Evolutionary conservation across 1,140 invertebrate genomes (phyloP).

Genomic region (Leucophenga varia): DNA sequence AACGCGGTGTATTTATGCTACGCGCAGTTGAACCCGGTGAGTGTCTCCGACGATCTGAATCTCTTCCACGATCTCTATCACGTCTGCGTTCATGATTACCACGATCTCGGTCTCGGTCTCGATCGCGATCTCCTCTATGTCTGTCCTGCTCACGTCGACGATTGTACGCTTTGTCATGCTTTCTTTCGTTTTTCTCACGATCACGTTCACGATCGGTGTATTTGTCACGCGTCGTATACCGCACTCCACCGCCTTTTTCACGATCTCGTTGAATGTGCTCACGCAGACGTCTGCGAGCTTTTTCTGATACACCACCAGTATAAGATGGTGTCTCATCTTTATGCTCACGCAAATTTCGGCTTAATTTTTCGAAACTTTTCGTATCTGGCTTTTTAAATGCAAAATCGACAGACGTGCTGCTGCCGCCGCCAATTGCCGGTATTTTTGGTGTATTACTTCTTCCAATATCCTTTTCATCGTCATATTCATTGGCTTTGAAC

Average conservation of each 20-base stretch:
- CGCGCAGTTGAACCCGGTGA: conserved; percentile 57
- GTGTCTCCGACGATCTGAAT: conserved; percentile 25
- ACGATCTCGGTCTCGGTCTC: conserved; percentile 26
- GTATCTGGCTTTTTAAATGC: conserved; percentile 44
- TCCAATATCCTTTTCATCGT: conserved; percentile 56
- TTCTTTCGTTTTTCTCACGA: conserved; percentile 14
- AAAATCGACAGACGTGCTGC: conserved; percentile 42
- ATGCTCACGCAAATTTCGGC: conserved; percentile 72
- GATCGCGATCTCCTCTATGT: conserved; percentile 11
- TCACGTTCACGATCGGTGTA: conserved; percentile 28
- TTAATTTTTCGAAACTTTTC: conserved; percentile 57
- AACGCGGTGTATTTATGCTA: conserved; percentile 69
- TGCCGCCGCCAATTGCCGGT: too few relatives aligned
- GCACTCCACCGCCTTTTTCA: conserved; percentile 59
- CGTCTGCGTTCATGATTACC: conserved; percentile 22
- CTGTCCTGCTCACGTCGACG: conserved; percentile 15
- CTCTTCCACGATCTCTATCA: conserved; percentile 27
- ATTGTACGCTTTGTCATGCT: conserved; percentile 12
- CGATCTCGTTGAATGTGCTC: conserved; percentile 61
- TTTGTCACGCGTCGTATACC: conserved; percentile 61
- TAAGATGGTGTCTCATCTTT: conserved; percentile 90
- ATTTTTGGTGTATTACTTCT: conserved; percentile 20
- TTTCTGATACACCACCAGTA: conserved; percentile 84
- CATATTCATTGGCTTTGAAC: conserved; percentile 65
- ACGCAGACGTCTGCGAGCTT: conserved; percentile 72